A percentile compares a stretch with the other conserved stretches of the same genome.
Evolutionary conservation across 2,888 invertebrate genomes (phyloP).

Genomic region (Mythimna loreyi): DNA sequence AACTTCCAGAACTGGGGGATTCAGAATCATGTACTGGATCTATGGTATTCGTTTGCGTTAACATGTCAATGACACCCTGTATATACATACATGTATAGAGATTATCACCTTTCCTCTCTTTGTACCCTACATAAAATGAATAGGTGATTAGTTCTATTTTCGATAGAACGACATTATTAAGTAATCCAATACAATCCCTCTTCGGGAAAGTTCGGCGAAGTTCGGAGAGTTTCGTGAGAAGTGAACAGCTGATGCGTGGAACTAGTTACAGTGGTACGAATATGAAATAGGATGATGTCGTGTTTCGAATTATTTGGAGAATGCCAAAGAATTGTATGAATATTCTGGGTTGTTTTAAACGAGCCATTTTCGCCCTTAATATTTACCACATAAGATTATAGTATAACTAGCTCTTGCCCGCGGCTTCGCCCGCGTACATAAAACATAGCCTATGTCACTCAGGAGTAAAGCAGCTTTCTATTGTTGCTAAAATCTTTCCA

Average conservation of each 20-base stretch:
- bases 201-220: constrained; percentile 34
- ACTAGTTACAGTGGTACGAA: constrained; percentile 9
- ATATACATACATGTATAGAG: too few species aligned
- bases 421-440: too few species aligned
- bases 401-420: background rate
- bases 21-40: too few species aligned
- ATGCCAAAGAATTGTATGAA: background rate
- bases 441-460: too few species aligned
- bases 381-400: background rate
- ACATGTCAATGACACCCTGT: too few species aligned
- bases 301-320: constrained; percentile 4
- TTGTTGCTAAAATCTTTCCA: too few species aligned
- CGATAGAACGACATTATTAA: constrained; percentile 13
- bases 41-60: too few species aligned
- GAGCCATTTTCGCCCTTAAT: background rate
- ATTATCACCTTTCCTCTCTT: background rate
- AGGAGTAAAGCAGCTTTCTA: too few species aligned
- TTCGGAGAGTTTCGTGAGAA: constrained; percentile 48
- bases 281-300: constrained; percentile 13
- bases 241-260: constrained; percentile 35
- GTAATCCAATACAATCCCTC: constrained; percentile 24
- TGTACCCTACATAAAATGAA: constrained; percentile 1
- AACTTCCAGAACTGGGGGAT: too few species aligned
- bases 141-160: constrained; percentile 15
- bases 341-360: background rate